Conservation (phyloP, 1,140 invertebrate species). For the Anoplophora glabripennis region DNA sequence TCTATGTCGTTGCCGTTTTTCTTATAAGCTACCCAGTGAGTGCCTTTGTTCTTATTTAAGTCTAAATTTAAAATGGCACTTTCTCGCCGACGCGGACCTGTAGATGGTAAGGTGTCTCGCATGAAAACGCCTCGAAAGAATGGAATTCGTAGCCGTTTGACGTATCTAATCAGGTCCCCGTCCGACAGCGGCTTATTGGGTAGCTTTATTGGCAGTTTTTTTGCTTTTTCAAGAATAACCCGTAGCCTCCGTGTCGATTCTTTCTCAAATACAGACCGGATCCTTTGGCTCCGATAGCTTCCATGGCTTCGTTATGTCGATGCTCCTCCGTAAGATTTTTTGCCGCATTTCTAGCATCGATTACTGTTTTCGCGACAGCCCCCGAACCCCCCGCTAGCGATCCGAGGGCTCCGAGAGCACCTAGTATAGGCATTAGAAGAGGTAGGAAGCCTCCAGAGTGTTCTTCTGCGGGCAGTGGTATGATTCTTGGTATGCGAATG, state of each 20-base stretch:
- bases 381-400: conserved; percentile 13
- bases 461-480: too few relatives aligned
- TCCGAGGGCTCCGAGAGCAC: too few relatives aligned
- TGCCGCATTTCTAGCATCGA: neutral
- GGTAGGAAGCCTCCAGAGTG: too few relatives aligned
- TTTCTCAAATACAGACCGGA: neutral
- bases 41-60: neutral
- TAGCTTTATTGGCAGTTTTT: neutral
- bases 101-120: neutral
- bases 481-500: too few relatives aligned
- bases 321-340: neutral
- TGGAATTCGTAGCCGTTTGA: neutral
- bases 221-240: neutral
- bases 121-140: neutral
- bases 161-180: neutral
- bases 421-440: too few relatives aligned
- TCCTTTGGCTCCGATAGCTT: neutral
- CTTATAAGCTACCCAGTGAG: neutral
- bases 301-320: neutral
- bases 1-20: neutral
- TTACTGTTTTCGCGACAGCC: neutral
- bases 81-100: conserved; percentile 12
- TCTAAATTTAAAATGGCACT: conserved; percentile 2
- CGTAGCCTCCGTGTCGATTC: conserved; percentile 4
- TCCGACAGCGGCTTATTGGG: neutral